phyloP scores from a whole-genome alignment of 2,888 invertebrate species.

The Sclerodermus sp. region DNA sequence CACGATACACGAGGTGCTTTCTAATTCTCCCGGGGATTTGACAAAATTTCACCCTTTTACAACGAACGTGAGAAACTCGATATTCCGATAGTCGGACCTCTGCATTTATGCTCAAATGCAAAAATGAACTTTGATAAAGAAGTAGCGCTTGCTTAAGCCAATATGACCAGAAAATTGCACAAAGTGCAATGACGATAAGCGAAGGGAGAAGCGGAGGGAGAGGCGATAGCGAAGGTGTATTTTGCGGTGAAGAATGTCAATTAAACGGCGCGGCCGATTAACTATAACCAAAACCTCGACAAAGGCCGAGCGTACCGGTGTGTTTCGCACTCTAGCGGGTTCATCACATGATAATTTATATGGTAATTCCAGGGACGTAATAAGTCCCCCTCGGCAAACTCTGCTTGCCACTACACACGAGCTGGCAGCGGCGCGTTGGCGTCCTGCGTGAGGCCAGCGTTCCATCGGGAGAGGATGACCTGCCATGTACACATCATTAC shows the following conservation, averaged over 20 bases:
- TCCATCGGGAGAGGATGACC: conserved; percentile 28
- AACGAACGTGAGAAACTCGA: too few species aligned
- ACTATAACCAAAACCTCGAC: conserved; percentile 49
- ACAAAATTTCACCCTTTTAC: too few species aligned
- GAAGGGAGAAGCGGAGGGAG: too few species aligned
- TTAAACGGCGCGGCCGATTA: conserved; percentile 45
- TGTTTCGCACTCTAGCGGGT: conserved; percentile 42
- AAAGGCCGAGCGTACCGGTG: conserved; percentile 40
- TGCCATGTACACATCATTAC: conserved; percentile 40
- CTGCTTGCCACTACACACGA: conserved; percentile 43
- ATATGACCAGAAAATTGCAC: too few species aligned
- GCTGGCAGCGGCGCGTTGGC: conserved; percentile 24
- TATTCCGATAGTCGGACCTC: too few species aligned
- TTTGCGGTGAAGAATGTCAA: conserved; percentile 38
- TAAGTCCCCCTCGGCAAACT: conserved; percentile 48
- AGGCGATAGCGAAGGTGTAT: conserved; percentile 15
- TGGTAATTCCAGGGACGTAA: conserved; percentile 51
- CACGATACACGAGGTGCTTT: too few species aligned
- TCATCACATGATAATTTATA: conserved; percentile 53
- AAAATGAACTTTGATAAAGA: too few species aligned
- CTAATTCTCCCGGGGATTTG: too few species aligned
- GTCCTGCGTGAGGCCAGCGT: conserved; percentile 29
- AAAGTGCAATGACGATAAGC: too few species aligned
- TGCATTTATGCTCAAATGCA: too few species aligned
- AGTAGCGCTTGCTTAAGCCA: too few species aligned